Evolutionary conservation across 2,888 invertebrate species (phyloP).

Genomic region (Cheilosia soror): DNA sequence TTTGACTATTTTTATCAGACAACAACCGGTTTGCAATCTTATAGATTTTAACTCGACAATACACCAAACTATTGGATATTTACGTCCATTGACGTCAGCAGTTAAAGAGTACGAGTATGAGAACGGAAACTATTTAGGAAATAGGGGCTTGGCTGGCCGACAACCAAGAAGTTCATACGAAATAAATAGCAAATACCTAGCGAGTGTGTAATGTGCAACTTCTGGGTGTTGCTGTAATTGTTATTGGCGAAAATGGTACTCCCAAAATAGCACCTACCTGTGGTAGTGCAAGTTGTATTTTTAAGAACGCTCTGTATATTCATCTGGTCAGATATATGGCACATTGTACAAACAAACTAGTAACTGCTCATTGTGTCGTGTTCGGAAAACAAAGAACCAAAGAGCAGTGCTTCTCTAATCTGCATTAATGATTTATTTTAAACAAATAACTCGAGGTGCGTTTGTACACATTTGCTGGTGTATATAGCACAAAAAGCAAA

Average conservation of each 20-base stretch:
- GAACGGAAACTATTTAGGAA: constrained; percentile 58
- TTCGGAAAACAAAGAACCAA: constrained; percentile 32
- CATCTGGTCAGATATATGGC: constrained; percentile 47
- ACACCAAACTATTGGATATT: constrained; percentile 15
- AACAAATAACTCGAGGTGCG: constrained; percentile 63
- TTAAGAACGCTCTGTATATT: constrained; percentile 25
- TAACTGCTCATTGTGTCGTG: constrained; percentile 29
- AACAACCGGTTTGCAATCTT: constrained; percentile 1
- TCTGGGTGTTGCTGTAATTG: constrained; percentile 42
- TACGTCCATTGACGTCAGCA: constrained; percentile 42
- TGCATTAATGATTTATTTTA: constrained; percentile 64
- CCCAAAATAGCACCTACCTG: constrained; percentile 63
- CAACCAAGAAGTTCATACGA: constrained; percentile 69
- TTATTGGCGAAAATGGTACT: constrained; percentile 17
- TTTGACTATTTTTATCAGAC: background rate
- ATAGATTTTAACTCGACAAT: background rate
- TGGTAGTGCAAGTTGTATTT: constrained; percentile 42
- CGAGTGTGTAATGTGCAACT: constrained; percentile 55
- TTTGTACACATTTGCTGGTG: constrained; percentile 37
- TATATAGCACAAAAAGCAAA: constrained; percentile 32
- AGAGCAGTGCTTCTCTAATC: constrained; percentile 35
- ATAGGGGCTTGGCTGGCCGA: constrained; percentile 72
- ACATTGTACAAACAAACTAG: constrained; percentile 45
- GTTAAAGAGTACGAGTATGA: background rate
- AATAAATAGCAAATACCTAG: constrained; percentile 62